Conservation (phyloP, 2,888 invertebrate species). For the Silvanus unidentatus region DNA sequence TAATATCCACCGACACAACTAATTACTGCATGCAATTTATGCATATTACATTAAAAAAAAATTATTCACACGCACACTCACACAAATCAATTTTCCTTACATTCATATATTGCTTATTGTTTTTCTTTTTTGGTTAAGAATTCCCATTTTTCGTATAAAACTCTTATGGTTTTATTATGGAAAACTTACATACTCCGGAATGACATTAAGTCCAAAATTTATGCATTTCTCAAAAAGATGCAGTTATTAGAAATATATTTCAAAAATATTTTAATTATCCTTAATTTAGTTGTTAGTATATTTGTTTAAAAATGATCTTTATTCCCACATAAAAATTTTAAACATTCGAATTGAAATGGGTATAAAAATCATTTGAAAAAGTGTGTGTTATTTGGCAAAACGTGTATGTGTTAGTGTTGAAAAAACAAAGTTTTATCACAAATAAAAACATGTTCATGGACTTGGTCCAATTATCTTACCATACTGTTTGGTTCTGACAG, state of each 20-base stretch:
- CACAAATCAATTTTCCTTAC: constrained; percentile 21
- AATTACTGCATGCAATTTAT: constrained; percentile 43
- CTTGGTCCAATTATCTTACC: constrained; percentile 66
- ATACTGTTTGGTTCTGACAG: constrained; percentile 94
- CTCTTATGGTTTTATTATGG: too few species aligned
- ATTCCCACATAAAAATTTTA: not conserved
- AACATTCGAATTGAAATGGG: not conserved
- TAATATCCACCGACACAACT: constrained; percentile 45
- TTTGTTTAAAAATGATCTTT: too few species aligned
- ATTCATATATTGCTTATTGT: not conserved
- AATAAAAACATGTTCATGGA: not conserved
- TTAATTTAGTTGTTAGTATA: too few species aligned
- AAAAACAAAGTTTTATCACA: constrained; percentile 3
- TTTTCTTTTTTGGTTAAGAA: not conserved
- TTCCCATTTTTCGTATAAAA: too few species aligned
- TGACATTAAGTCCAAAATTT: constrained; percentile 4
- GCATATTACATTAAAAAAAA: constrained; percentile 33
- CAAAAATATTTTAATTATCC: too few species aligned
- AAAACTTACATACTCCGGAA: constrained; percentile 28
- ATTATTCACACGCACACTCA: constrained; percentile 36
- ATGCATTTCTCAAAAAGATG: constrained; percentile 1
- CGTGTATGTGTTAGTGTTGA: constrained; percentile 23
- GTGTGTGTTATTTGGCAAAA: constrained; percentile 13
- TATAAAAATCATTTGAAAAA: constrained; percentile 10
- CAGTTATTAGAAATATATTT: too few species aligned